These are phyloP conservation scores for Poecilia gillii DNA, from an alignment of 2,797 vertebrate genomes.

Conservation along the genomic window DNA sequence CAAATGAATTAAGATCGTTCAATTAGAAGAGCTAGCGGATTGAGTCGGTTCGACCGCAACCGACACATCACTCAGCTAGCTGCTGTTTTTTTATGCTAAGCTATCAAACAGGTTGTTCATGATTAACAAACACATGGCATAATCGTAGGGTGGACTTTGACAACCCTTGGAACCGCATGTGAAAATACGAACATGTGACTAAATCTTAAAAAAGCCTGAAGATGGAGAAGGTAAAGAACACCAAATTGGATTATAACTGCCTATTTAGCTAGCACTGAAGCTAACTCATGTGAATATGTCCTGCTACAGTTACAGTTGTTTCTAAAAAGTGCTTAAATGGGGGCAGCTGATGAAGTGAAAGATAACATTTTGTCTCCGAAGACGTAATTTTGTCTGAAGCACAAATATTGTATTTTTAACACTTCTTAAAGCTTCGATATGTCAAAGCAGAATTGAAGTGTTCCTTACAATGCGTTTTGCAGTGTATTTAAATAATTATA, in stretches of 20 bases:
- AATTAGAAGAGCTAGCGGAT: neutral
- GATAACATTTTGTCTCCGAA: neutral
- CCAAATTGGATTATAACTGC: neutral
- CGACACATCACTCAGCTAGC: neutral
- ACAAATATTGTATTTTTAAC: neutral
- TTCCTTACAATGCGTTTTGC: neutral
- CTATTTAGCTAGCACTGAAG: conserved; percentile 17
- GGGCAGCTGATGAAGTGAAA: neutral
- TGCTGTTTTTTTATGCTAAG: conserved; percentile 13
- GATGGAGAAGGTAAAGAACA: conserved; percentile 66
- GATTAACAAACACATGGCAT: neutral
- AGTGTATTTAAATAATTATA: neutral
- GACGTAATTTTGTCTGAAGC: neutral
- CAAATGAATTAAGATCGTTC: neutral
- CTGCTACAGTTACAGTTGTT: neutral
- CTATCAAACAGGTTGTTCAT: conserved; percentile 48
- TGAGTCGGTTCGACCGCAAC: neutral
- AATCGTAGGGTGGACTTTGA: neutral
- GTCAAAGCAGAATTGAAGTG: neutral
- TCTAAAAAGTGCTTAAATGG: neutral
- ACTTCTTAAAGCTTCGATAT: neutral
- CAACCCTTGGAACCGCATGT: neutral
- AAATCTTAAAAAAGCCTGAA: conserved; percentile 8
- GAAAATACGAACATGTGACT: conserved; percentile 37
- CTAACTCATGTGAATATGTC: conserved; percentile 15